phyloP scores from a whole-genome alignment of 2,113 vertebrate genomes.

The Dolichotis patagonum region DNA sequence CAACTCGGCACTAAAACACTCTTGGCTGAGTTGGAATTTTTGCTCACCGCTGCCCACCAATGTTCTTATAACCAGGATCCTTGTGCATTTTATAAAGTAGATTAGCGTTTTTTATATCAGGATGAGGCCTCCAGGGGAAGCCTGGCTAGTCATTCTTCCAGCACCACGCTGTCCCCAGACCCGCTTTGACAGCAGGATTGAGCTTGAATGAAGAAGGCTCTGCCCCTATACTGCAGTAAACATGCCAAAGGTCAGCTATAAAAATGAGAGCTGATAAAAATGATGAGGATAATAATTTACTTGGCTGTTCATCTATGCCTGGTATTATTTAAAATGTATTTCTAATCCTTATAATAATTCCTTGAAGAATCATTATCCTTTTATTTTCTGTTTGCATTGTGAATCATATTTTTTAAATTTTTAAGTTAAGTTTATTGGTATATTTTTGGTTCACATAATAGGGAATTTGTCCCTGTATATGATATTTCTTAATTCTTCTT shows the following conservation, averaged over 20 bases:
- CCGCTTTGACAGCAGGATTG: rapidly evolving
- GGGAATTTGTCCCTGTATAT: not conserved
- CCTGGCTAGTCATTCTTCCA: rapidly evolving
- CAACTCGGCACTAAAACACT: not conserved
- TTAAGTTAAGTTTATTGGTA: not conserved
- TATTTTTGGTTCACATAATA: not conserved
- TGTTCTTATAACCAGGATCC: not conserved
- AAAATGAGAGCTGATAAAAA: not conserved
- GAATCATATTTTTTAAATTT: not conserved
- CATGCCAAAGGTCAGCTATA: not conserved
- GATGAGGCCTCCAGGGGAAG: not conserved
- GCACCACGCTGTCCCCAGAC: not conserved
- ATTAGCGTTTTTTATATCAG: not conserved
- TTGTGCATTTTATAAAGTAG: not conserved
- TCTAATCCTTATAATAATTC: not conserved
- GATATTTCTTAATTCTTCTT: not conserved
- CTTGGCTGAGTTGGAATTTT: rapidly evolving
- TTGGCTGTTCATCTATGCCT: not conserved
- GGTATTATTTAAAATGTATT: not conserved
- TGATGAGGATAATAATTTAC: not conserved
- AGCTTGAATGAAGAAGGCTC: not conserved
- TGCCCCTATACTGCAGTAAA: not conserved
- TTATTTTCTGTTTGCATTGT: not conserved
- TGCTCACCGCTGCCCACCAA: too few relatives aligned
- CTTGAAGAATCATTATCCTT: not conserved